Evolutionary conservation across 2,113 vertebrate species (phyloP), one percentile per base, ranked within the genome.

Genomic region (Blennius ocellaris): DNA sequence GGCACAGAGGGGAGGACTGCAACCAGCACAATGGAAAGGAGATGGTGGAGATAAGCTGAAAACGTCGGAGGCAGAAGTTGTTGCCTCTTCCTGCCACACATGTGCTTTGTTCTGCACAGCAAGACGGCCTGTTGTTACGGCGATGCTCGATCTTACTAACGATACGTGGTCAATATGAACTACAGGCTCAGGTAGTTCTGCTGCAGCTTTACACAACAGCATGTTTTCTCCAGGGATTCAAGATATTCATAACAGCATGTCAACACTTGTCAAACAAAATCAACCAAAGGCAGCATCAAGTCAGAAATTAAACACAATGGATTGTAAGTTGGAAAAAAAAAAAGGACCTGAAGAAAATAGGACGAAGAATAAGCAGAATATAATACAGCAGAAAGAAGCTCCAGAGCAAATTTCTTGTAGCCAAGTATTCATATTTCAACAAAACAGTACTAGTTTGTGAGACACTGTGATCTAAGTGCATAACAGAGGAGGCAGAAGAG

Each of bases 21-120:
- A 57, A 73, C 47, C 45, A 63, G 6, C 78, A 89, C 85, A 91
- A 92, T 89, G 82, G 81, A 69, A 73, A 71, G 60, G 51, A 74
- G 73, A 78, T 85, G 81, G 54, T 75, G 69, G 71, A 48, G 73
- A 73, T 81, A 38, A 90, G 76, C 81, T 71, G 83, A 76, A 73
- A 87, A 80, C 52, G 49, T 79, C 71, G 15, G 56, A 83, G 69
- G 66, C 72, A 78, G 73, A 85, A 78, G 82, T 81, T 68, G 71
- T 39, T 53, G 15, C 21, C 69, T 68, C 54, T 30, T 30, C 71
- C 76, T 41, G 39, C 55, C 52, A 71, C 45, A 61, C 17, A 47
- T n/a, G 11, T 40, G 63, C 84, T 89, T 85, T 89, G 89, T 90
- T 87, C 69, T 79, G 36, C 53, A 17, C 61, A 76, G 63, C 74